Base-by-base conservation (phyloP, 1,140 invertebrate genomes). In the Listronotus bonariensis region DNA sequence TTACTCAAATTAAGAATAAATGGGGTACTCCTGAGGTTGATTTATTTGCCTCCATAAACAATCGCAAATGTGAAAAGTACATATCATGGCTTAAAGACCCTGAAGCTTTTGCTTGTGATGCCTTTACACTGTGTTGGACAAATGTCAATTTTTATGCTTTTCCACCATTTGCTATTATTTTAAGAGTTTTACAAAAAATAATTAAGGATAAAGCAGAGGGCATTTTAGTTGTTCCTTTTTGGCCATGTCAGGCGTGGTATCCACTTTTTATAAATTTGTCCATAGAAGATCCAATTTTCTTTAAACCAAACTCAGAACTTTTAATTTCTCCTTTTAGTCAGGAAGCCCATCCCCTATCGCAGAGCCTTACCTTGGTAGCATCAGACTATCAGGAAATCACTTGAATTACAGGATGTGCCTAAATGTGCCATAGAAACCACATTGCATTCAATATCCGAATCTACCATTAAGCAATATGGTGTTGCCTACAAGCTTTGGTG, bases 111-210 rank as follows among this genome's bases (percentile, higher is more conserved):
- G 46, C 31, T 38, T 14, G 51, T 4, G 63, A 65, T 26, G 57
- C 63, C 0, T 61, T 62, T 51, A 61, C 65, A 4, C 9, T 62
- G 10, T 1, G 54, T 31, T 62, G 65, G 65, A 3, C 3, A 43
- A 8, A 38, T 45, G 6, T 26, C 15, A n/a, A 26, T 17, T 67
- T 67, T 18, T 67, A 59, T 38, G 20, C 56, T 15, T 59, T 59
- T 38, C 31, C 56, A 31, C 56, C 56, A 14, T 59, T 59, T 59
- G 11, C 15, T 6, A 18, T 46, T 9, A 14, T 59, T 10, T 15
- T 59, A 4, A 26, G 45, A 49, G 67, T 43, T 52, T 56, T 71
- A 41, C 55, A 59, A 40, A 73, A 71, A 70, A 69, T 72, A 9
- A 45, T 54, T 1, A 7, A 11, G 6, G 36, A 54, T 14, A 32